These are phyloP conservation scores for Cichladusa arquata DNA, from an alignment of 2,113 vertebrate genomes.

Conservation along the genomic window DNA sequence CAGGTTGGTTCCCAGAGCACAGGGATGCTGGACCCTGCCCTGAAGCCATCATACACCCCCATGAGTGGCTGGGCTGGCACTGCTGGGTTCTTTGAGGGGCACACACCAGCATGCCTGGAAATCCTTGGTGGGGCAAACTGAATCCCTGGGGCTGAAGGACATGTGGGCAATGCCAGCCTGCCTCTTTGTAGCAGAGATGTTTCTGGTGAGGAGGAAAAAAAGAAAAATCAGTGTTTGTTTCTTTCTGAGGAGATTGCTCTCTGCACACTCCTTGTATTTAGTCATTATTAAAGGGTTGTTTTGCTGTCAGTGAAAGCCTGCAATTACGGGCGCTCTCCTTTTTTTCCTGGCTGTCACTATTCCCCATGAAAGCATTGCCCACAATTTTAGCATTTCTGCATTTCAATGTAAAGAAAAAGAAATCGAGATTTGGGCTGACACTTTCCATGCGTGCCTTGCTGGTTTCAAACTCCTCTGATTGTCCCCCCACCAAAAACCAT, in stretches of 20 bases:
- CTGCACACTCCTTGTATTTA: conserved; percentile 4
- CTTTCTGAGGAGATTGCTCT: conserved; percentile 48
- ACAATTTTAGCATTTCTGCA: conserved; percentile 15
- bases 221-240: conserved; percentile 53
- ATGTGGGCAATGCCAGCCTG: neutral
- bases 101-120: neutral
- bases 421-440: neutral
- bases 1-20: fast-evolving
- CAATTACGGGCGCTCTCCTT: conserved; percentile 19
- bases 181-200: neutral
- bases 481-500: fast-evolving
- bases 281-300: conserved; percentile 63
- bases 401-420: neutral
- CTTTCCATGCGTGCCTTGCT: fast-evolving
- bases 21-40: neutral
- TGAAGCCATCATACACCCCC: fast-evolving
- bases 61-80: fast-evolving
- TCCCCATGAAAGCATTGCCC: conserved; percentile 9
- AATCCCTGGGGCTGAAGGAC: neutral
- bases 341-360: conserved; percentile 34
- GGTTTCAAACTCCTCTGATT: neutral
- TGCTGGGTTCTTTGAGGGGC: neutral
- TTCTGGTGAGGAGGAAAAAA: neutral
- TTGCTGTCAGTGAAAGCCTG: conserved; percentile 61
- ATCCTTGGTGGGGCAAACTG: neutral